Conservation (phyloP, 2,113 vertebrate species). For the Benitochromis conjunctus region DNA sequence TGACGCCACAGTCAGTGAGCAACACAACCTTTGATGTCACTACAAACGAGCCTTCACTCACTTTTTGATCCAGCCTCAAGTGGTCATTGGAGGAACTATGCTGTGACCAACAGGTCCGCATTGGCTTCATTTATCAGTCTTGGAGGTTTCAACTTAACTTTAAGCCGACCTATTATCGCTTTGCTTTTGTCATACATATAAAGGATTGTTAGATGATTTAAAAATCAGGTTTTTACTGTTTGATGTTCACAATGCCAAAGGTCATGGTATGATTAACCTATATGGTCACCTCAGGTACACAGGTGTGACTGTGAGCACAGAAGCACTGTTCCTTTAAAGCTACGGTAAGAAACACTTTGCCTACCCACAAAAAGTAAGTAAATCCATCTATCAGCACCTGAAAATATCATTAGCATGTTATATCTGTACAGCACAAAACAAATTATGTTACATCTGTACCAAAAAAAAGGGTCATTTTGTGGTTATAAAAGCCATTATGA, state of each 20-base stretch:
- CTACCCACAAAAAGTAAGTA: background rate
- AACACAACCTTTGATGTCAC: background rate
- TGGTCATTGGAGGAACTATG: background rate
- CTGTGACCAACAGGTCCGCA: background rate
- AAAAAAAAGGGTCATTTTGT: background rate
- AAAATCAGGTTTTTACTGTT: background rate
- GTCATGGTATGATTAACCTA: background rate
- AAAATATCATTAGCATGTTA: background rate
- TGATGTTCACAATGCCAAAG: background rate
- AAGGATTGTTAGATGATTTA: background rate
- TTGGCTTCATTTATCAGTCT: background rate
- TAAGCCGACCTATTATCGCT: background rate
- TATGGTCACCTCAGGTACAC: background rate
- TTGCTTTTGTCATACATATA: background rate
- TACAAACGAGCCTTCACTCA: background rate
- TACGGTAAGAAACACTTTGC: background rate
- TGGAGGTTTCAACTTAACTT: background rate
- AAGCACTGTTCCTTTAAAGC: background rate
- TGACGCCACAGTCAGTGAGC: background rate
- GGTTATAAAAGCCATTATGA: background rate
- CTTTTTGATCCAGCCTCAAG: background rate
- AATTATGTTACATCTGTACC: background rate
- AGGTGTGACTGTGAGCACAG: background rate
- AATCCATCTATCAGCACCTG: background rate
- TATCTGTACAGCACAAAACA: background rate